Base-by-base conservation (phyloP, 2,888 invertebrate genomes). In the Tubiluchus corallicola region DNA sequence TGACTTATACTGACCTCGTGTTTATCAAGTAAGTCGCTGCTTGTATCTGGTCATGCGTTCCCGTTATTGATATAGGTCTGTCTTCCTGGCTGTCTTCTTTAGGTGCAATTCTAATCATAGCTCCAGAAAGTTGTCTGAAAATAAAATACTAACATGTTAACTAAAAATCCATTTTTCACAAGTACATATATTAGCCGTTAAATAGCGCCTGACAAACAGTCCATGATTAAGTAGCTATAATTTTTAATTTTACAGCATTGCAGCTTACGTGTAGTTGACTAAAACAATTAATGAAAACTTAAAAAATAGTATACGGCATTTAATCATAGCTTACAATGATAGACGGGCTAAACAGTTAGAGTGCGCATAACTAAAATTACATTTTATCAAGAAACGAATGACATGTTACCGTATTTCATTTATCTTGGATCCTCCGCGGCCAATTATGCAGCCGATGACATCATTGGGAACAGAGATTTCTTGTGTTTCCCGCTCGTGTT, bases 351-450 rank as follows among this genome's bases (percentile, higher is more conserved):
- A n/a, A n/a, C n/a, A n/a, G n/a, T n/a, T n/a, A n/a, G n/a, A n/a
- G n/a, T n/a, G n/a, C n/a, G n/a, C n/a, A n/a, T n/a, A n/a, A n/a
- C n/a, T n/a, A n/a, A n/a, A n/a, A n/a, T n/a, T n/a, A n/a, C n/a
- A n/a, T n/a, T n/a, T n/a, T n/a, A n/a, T n/a, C n/a, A n/a, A n/a
- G n/a, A n/a, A n/a, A n/a, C n/a, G n/a, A n/a, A n/a, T n/a, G n/a
- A n/a, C n/a, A n/a, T n/a, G n/a, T n/a, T 47, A 63, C 62, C 65
- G 58, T 48, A 65, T 65, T 55, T 65, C 65, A 51, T 65, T 65
- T 44, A 65, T 65, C 51, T 64, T 65, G 48, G 61, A 57, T 17
- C 65, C 65, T 19, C 64, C 65, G 44, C 64, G 52, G 21, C 65
- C 65, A 45, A 65, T 65, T 39, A 65, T 63, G 53, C 65, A 65